A percentile compares a stretch with the other conserved stretches of the same genome.
Conservation (phyloP, 2,113 vertebrate genomes). For the Toxotes chatareus region DNA sequence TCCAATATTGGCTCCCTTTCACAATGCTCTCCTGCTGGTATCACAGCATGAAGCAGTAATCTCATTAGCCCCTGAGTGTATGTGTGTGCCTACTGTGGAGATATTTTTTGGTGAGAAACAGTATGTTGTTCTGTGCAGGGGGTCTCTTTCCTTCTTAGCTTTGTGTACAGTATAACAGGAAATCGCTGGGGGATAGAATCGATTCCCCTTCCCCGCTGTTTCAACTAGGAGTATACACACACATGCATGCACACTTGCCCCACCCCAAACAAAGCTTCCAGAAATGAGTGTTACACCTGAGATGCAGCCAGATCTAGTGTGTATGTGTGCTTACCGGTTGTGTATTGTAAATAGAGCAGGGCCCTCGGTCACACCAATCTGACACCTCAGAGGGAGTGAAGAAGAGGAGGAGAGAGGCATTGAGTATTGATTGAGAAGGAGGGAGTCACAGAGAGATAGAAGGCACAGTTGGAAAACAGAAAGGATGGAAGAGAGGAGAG, state of each 20-base stretch:
- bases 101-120: constrained; percentile 55
- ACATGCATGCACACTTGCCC: constrained; percentile 51
- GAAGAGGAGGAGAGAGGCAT: constrained; percentile 19
- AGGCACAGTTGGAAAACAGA: constrained; percentile 30
- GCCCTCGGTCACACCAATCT: constrained; percentile 48
- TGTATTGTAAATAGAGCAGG: constrained; percentile 15
- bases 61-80: constrained; percentile 60
- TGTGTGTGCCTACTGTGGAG: constrained; percentile 43
- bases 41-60: constrained; percentile 64
- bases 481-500: constrained; percentile 22
- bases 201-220: constrained; percentile 67
- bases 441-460: constrained; percentile 18
- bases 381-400: constrained; percentile 41
- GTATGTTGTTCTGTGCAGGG: constrained; percentile 52
- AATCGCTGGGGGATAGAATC: constrained; percentile 68
- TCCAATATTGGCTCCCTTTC: constrained; percentile 58
- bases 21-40: constrained; percentile 56
- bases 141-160: constrained; percentile 50
- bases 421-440: constrained; percentile 56
- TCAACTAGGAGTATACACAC: constrained; percentile 14
- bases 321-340: constrained; percentile 50
- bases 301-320: constrained; percentile 19
- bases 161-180: constrained; percentile 60
- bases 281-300: constrained; percentile 42
- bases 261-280: constrained; percentile 40